Base-by-base conservation (phyloP, 2,888 invertebrate species). In the Drosophila picticornis region DNA sequence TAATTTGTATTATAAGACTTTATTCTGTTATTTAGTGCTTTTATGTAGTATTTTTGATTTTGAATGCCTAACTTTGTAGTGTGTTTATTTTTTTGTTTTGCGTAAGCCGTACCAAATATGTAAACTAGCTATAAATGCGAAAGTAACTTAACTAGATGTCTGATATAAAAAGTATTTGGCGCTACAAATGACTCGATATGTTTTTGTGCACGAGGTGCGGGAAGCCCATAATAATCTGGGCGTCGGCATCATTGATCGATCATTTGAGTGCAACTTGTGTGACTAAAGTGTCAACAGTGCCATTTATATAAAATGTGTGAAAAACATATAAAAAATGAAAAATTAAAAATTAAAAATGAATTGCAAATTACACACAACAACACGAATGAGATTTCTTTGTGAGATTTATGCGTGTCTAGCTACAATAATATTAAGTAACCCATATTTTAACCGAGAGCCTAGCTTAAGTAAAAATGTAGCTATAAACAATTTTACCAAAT, bases 241-340 rank as follows among this genome's bases (percentile, higher is more conserved):
- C 50, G 59, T 22, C 61, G 55, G 25, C 36, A 40, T 29, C 29
- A 52, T 16, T 57, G 31, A 19, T 53, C 22, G 58, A 56, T 57
- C 34, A 27, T 29, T 56, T 19, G 46, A 76, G 53, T 60, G 77
- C 71, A 36, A 25, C 32, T 32, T 27, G 16, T 50, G 34, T 27
- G 29, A 31, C 55, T 40, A 53, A 46, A 66, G 67, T 61, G 65
- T 51, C 36, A 59, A 66, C 53, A 43, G 40, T 13, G n/a, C 85
- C 83, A 75, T 83, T 68, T 79, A 57, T 31, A 64, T 53, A 0
- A 61, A 65, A 85, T 75, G 85, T 84, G 80, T 84, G 88, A 88
- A 88, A 79, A 82, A 52, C 68, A 84, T 77, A 62, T 63, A 78
- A 64, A 50, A 31, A n/a, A n/a, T n/a, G n/a, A n/a, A n/a, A n/a